Evolutionary conservation across 2,888 invertebrate genomes (phyloP).

Genomic region (Drosophila mulleri): DNA sequence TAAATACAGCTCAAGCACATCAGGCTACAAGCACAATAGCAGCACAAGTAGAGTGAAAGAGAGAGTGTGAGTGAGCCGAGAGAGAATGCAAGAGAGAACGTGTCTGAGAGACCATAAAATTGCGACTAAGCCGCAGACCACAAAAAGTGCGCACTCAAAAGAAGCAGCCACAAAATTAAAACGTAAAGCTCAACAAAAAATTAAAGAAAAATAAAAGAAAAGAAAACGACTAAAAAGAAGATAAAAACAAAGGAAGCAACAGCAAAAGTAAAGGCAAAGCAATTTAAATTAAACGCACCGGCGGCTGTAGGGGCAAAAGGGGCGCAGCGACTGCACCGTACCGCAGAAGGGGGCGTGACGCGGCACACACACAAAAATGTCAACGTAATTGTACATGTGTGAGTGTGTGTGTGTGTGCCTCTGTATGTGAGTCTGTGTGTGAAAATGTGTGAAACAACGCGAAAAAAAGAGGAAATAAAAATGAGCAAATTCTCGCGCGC

Average conservation of each 20-base stretch:
- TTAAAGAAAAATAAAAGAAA: slow-evolving; percentile 9
- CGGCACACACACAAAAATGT: slow-evolving; percentile 39
- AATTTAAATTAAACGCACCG: slow-evolving; percentile 69
- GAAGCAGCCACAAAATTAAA: slow-evolving; percentile 50
- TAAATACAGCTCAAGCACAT: slow-evolving; percentile 18
- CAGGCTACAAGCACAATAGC: slow-evolving; percentile 14
- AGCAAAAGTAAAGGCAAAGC: slow-evolving; percentile 51
- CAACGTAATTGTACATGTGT: slow-evolving; percentile 41
- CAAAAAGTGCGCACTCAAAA: slow-evolving; percentile 36
- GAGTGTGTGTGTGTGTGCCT: slow-evolving; percentile 43
- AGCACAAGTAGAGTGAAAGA: slow-evolving; percentile 8
- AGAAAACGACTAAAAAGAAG: slow-evolving; percentile 14
- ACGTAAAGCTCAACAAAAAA: slow-evolving; percentile 34
- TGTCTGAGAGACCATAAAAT: slow-evolving; percentile 23
- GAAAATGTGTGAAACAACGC: slow-evolving; percentile 5
- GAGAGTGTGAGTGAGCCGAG: slow-evolving; percentile 15
- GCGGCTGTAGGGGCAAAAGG: slow-evolving; percentile 45
- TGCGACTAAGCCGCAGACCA: slow-evolving; percentile 36
- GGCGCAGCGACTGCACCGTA: slow-evolving; percentile 11
- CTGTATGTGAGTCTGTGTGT: slow-evolving; percentile 60
- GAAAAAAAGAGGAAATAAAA: slow-evolving; percentile 26
- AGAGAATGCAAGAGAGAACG: slow-evolving; percentile 11
- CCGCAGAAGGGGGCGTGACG: not conserved
- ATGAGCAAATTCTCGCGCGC: slow-evolving; percentile 52
- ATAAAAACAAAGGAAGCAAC: slow-evolving; percentile 16